Conservation (phyloP, 2,888 invertebrate genomes). For the Cephus rjabovi region DNA sequence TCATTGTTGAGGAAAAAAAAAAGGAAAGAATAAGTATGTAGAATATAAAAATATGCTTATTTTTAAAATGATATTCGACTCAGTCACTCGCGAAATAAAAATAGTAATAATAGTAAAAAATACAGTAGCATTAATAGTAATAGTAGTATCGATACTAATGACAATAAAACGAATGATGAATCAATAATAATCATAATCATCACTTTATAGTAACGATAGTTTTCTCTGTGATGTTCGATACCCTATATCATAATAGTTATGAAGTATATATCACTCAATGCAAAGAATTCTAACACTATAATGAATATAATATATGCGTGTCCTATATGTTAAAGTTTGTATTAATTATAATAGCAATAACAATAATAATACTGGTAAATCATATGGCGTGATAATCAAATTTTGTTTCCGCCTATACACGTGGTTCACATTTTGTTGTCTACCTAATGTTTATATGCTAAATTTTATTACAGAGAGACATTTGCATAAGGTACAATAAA, state of each 20-base stretch:
- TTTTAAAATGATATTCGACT: background rate
- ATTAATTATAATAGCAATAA: conserved; percentile 44
- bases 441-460: conserved; percentile 43
- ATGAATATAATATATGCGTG: conserved; percentile 14
- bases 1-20: background rate
- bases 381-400: conserved; percentile 61
- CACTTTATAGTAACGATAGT: background rate
- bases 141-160: background rate
- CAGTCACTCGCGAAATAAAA: background rate
- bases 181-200: background rate
- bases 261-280: background rate
- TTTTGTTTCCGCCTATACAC: conserved; percentile 45
- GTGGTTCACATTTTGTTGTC: conserved; percentile 29
- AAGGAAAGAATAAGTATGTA: background rate
- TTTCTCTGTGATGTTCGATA: background rate
- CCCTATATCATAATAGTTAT: background rate
- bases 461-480: background rate
- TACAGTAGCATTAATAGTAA: background rate
- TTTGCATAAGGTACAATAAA: background rate
- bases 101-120: background rate
- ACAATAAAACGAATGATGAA: background rate
- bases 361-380: conserved; percentile 65
- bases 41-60: background rate
- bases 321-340: conserved; percentile 38
- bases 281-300: background rate